phyloP scores from a whole-genome alignment of 2,888 invertebrate genomes.

The Trypoxylon attenuatum region DNA sequence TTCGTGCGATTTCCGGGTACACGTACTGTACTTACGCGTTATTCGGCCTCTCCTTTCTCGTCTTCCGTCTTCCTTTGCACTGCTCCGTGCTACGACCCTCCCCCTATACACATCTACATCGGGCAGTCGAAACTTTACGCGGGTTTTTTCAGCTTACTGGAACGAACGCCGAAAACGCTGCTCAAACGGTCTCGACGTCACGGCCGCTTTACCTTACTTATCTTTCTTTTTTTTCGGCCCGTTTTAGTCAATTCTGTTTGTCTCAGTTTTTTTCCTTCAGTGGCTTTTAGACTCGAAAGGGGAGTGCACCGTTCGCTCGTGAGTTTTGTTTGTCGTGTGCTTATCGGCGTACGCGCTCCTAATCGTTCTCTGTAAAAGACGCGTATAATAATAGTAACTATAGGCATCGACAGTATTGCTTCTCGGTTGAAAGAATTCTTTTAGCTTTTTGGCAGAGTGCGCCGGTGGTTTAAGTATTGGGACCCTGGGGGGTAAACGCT shows the following conservation, averaged over 20 bases:
- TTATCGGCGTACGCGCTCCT: neutral
- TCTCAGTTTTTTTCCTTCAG: too few relatives aligned
- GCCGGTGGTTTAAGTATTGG: constrained; percentile 8
- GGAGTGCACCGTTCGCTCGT: neutral
- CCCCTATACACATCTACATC: too few relatives aligned
- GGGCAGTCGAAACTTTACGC: too few relatives aligned
- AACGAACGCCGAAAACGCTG: constrained; percentile 9
- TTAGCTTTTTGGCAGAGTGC: constrained; percentile 42
- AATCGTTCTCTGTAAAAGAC: constrained; percentile 27
- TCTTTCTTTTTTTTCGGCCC: too few relatives aligned
- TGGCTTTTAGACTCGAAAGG: too few relatives aligned
- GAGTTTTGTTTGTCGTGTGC: constrained; percentile 5
- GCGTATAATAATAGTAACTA: constrained; percentile 48
- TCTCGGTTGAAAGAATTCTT: constrained; percentile 63
- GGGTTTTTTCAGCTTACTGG: too few relatives aligned
- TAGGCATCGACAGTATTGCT: constrained; percentile 73
- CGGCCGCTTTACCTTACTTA: too few relatives aligned
- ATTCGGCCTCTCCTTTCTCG: neutral
- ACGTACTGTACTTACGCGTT: neutral
- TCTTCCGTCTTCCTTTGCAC: neutral
- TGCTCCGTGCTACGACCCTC: neutral
- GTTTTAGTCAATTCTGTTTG: too few relatives aligned
- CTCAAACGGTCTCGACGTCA: too few relatives aligned
- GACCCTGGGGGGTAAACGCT: neutral
- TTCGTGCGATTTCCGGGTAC: constrained; percentile 62